Evolutionary conservation across 2,888 invertebrate species (phyloP).

Genomic region (Macrophya alboannulata): DNA sequence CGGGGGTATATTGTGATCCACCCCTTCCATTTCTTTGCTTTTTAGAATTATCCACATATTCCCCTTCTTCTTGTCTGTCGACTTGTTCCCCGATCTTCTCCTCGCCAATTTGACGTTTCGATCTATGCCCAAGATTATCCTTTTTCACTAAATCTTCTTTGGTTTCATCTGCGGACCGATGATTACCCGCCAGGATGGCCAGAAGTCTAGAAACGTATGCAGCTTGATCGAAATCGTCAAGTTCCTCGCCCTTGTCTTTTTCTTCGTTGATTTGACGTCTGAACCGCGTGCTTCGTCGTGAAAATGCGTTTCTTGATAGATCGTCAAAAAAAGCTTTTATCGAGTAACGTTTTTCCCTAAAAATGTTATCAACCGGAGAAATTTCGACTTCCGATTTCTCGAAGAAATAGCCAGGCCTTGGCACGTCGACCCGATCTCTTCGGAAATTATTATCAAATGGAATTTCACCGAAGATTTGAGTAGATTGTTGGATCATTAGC

Average conservation of each 20-base stretch:
- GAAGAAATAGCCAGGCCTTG: slow-evolving; percentile 29
- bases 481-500: slow-evolving; percentile 25
- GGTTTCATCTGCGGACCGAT: background rate
- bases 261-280: background rate
- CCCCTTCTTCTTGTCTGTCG: slow-evolving; percentile 39
- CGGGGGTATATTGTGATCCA: slow-evolving; percentile 57
- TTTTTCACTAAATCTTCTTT: background rate
- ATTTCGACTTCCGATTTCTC: slow-evolving; percentile 37
- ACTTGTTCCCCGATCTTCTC: background rate
- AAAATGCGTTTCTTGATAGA: background rate
- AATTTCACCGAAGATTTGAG: slow-evolving; percentile 15
- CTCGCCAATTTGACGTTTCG: slow-evolving; percentile 16
- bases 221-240: background rate
- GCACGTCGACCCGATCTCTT: background rate
- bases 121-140: background rate
- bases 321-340: background rate
- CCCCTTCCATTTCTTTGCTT: background rate
- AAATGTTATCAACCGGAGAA: slow-evolving; percentile 8
- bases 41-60: background rate
- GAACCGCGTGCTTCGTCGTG: background rate
- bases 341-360: slow-evolving; percentile 25
- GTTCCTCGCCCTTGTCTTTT: background rate
- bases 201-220: slow-evolving; percentile 20
- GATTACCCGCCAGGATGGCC: slow-evolving; percentile 30
- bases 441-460: background rate